Evolutionary conservation across 64 coral and sea anemone species (phyloP), one percentile per base, ranked within the genome.

Genomic region (Porites australiensis): DNA sequence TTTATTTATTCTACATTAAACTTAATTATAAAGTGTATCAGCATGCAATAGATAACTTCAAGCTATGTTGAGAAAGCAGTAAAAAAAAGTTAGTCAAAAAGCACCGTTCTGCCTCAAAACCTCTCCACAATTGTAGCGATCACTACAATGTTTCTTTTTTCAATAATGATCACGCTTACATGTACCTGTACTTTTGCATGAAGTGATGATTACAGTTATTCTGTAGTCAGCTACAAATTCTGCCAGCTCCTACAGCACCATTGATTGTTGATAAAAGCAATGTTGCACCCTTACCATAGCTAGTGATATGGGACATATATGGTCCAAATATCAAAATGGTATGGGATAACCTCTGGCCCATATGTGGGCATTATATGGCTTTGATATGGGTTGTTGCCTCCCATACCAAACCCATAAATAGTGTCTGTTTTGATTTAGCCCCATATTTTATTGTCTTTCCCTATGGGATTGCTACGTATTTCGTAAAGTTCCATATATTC

Each of bases 401-500:
- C 85, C 85, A 87, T 87, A 87, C 72, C 69, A 74, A 86, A 86
- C 63, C 82, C 82, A 86, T 86, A 86, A 86, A 70, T 87, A 57
- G 66, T 70, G 70, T 18, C 55, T 53, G 47, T 46, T 63, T 52
- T 87, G 0, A 57, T 57, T 57, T 57, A 57, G 54, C 54, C 7
- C 12, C 54, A 57, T n/a, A n/a, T 57, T 57, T 5, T 50, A 75
- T 73, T 73, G 13, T 73, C 13, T 44, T 73, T 73, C 70, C 4
- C 70, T 73, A 73, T 73, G 70, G 70, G 70, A 73, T 73, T 45
- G 27, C 70, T 73, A 73, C 70, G 43, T 73, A 73, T 73, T 73
- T 73, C 44, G 44, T 73, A 73, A 73, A 73, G 37, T 73, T 73
- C 70, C 70, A 73, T 73, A 73, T 37, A 73, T 73, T 16, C 70